Percentiles rank a stretch among this genome's conserved stretches.
phyloP scores from a whole-genome alignment of 2,888 invertebrate genomes.

The Nasonia oneida region DNA sequence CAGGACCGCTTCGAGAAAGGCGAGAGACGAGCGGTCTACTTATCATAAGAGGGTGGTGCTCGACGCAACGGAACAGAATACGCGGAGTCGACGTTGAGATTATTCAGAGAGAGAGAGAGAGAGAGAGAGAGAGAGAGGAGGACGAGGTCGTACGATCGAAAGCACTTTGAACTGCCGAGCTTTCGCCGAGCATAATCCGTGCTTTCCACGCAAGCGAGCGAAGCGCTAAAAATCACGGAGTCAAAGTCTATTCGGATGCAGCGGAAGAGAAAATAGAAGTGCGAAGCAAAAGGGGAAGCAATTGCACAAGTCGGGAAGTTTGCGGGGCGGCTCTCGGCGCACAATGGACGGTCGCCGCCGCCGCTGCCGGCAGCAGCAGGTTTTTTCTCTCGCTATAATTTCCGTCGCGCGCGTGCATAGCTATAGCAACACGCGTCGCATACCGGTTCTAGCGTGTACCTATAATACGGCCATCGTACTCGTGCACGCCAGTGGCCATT shows the following conservation, averaged over 20 bases:
- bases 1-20: slow-evolving; percentile 50
- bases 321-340: neutral
- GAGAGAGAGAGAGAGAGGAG: too few relatives aligned
- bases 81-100: neutral
- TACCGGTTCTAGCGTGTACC: neutral
- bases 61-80: neutral
- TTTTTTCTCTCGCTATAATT: neutral
- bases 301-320: slow-evolving; percentile 7
- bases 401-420: neutral
- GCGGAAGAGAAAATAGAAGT: slow-evolving; percentile 26
- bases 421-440: too few relatives aligned
- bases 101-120: too few relatives aligned
- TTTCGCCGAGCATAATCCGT: too few relatives aligned
- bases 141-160: too few relatives aligned
- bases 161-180: too few relatives aligned
- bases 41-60: neutral
- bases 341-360: neutral
- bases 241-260: neutral
- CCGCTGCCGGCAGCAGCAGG: neutral
- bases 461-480: neutral
- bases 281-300: slow-evolving; percentile 9
- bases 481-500: neutral
- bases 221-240: neutral
- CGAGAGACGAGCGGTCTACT: neutral
- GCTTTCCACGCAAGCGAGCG: too few relatives aligned